Percentiles rank a stretch among this genome's conserved stretches.
Evolutionary conservation across 2,113 vertebrate genomes (phyloP).

Genomic region (Cisticola juncidis): DNA sequence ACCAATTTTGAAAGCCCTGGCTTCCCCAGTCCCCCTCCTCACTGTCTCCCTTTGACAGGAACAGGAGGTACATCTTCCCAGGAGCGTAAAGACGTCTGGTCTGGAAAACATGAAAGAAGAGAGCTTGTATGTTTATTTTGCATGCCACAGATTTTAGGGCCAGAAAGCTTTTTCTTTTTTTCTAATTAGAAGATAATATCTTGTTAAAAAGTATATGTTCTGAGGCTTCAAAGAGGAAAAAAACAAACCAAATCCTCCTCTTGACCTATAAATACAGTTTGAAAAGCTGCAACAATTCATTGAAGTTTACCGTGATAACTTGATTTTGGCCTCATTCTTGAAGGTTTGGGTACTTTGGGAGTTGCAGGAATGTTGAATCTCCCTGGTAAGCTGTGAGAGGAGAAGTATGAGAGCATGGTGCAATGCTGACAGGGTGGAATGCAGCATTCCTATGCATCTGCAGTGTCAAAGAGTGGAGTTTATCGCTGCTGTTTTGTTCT

Average conservation of each 20-base stretch:
- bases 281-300: conserved; percentile 8
- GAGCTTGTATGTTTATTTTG: conserved; percentile 50
- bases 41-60: conserved; percentile 45
- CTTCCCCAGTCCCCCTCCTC: neutral
- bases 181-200: conserved; percentile 44
- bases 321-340: conserved; percentile 20
- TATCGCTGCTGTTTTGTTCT: conserved; percentile 29
- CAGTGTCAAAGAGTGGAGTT: neutral
- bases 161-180: conserved; percentile 19
- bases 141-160: neutral
- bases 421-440: neutral
- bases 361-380: neutral
- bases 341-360: neutral
- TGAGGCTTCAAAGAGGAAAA: conserved; percentile 25
- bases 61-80: conserved; percentile 17
- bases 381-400: neutral
- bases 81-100: conserved; percentile 44
- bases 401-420: neutral
- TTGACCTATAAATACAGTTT: neutral
- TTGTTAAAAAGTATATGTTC: conserved; percentile 21
- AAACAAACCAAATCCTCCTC: neutral
- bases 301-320: conserved; percentile 17
- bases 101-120: conserved; percentile 56
- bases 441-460: neutral
- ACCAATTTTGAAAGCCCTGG: neutral